Conservation (phyloP, 2,888 invertebrate species). For the Trachelus iudaicus region DNA sequence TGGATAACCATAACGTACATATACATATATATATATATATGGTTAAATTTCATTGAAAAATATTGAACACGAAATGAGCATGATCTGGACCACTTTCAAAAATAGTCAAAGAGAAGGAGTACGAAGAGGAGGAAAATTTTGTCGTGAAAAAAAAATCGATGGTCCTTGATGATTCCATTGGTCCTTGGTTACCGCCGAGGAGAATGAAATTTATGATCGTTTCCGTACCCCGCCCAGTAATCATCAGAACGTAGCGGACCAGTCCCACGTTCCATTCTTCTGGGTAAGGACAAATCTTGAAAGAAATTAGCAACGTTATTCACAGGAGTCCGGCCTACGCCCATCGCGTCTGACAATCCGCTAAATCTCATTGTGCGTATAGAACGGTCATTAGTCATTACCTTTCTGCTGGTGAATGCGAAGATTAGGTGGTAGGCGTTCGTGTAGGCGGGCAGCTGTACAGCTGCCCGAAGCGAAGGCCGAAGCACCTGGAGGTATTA, state of each 20-base stretch:
- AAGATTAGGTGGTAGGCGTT: slow-evolving; percentile 40
- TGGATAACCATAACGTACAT: neutral
- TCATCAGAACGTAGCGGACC: slow-evolving; percentile 25
- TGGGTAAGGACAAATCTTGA: slow-evolving; percentile 10
- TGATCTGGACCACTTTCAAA: neutral
- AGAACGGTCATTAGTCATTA: slow-evolving; percentile 52
- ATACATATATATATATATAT: neutral
- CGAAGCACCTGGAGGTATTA: slow-evolving; percentile 47
- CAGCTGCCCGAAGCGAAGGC: slow-evolving; percentile 23
- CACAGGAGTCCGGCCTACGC: slow-evolving; percentile 7
- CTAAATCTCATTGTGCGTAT: slow-evolving; percentile 40
- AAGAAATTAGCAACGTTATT: slow-evolving; percentile 44
- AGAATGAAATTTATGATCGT: slow-evolving; percentile 27
- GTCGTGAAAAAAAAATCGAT: neutral
- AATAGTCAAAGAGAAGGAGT: neutral
- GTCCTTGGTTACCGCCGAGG: neutral
- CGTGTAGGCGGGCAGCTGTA: slow-evolving; percentile 38
- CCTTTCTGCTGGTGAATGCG: slow-evolving; percentile 45
- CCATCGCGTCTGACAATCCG: neutral
- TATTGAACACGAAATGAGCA: neutral
- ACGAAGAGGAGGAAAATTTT: too few species aligned
- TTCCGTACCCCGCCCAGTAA: slow-evolving; percentile 24
- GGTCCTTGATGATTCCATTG: neutral
- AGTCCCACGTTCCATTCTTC: slow-evolving; percentile 2
- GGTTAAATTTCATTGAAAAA: neutral